These are phyloP conservation scores for Limnephilus rhombicus DNA, from an alignment of 2,888 invertebrate species.

Conservation along the genomic window DNA sequence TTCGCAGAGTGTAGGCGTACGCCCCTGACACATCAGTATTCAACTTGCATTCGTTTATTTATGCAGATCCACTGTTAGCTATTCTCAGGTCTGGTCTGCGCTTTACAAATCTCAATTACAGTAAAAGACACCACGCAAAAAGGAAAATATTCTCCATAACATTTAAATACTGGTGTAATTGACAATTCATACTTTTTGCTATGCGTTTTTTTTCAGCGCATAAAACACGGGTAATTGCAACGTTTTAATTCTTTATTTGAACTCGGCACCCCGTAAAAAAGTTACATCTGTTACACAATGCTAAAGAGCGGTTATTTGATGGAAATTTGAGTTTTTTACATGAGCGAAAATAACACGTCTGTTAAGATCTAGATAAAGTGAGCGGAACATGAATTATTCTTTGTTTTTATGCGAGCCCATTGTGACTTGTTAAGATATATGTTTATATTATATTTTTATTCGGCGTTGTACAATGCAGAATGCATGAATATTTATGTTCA, in stretches of 20 bases:
- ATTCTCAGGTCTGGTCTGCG: slow-evolving; percentile 16
- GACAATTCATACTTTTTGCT: background rate
- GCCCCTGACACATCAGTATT: background rate
- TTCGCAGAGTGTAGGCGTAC: background rate
- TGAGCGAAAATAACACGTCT: background rate
- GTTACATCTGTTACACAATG: background rate
- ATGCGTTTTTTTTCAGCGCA: background rate
- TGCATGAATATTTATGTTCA: slow-evolving; percentile 24
- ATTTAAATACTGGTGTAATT: background rate
- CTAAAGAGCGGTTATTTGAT: background rate
- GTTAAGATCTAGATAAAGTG: background rate
- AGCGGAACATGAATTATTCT: slow-evolving; percentile 9
- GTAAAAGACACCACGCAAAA: background rate
- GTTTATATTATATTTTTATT: background rate
- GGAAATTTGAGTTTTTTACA: background rate
- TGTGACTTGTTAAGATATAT: background rate
- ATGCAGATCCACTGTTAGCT: slow-evolving; percentile 35
- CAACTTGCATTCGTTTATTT: slow-evolving; percentile 9
- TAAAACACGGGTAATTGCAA: background rate
- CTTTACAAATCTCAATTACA: background rate
- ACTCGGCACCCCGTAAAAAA: background rate
- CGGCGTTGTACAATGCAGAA: background rate
- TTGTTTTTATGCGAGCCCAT: slow-evolving; percentile 23
- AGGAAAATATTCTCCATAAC: background rate
- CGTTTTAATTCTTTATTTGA: background rate